phyloP scores from a whole-genome alignment of 37 sponge, comb jelly and placozoan genomes.

The Ephydatia muelleri region DNA sequence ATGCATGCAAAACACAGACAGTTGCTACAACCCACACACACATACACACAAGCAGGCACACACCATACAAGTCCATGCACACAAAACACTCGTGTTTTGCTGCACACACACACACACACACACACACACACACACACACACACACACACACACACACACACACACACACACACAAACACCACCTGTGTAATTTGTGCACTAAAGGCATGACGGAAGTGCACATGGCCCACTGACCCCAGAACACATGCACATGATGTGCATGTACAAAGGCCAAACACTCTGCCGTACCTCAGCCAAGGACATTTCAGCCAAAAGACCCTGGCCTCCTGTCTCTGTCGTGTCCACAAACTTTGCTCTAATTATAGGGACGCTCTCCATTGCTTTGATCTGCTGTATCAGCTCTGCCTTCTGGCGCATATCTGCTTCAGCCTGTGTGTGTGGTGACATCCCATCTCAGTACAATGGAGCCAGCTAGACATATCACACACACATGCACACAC shows the following conservation, averaged over 20 bases:
- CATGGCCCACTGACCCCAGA: neutral
- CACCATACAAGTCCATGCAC: too few relatives aligned
- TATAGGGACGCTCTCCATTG: slow-evolving; percentile 91
- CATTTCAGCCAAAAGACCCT: slow-evolving; percentile 93
- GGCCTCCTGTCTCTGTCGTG: slow-evolving; percentile 83
- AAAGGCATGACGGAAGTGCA: too few relatives aligned
- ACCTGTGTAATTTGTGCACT: too few relatives aligned
- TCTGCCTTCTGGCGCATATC: slow-evolving; percentile 91
- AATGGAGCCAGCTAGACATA: neutral
- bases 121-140: too few relatives aligned
- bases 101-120: too few relatives aligned
- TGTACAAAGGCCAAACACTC: neutral
- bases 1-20: too few relatives aligned
- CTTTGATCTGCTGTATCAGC: slow-evolving; percentile 93
- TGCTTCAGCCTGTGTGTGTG: slow-evolving; percentile 55
- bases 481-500: neutral
- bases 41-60: too few relatives aligned
- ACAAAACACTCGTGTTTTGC: too few relatives aligned
- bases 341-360: slow-evolving; percentile 88
- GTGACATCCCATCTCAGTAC: neutral
- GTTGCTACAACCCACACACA: too few relatives aligned
- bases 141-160: too few relatives aligned
- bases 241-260: neutral
- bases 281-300: slow-evolving; percentile 87
- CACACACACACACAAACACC: too few relatives aligned